Base-by-base conservation (phyloP, 35 echinoderm and acorn worm species). In the Apostichopus japonicus region DNA sequence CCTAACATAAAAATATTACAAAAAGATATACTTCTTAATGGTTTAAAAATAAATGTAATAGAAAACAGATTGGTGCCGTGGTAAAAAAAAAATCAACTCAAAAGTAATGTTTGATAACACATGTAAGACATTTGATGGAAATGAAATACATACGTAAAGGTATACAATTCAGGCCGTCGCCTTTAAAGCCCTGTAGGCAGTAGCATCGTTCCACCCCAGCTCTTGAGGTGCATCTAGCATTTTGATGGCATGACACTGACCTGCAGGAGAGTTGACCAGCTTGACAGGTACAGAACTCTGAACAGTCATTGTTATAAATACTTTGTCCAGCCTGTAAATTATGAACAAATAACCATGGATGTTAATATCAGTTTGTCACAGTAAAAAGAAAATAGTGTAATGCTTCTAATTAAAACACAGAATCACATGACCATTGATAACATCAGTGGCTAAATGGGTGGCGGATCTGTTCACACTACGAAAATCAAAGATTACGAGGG, bases 111-210 rank as follows among this genome's bases (percentile, higher is more conserved):
- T 9, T 65, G 62, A 65, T 65, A 65, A 65, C 4, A 65, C 62
- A 65, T 10, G 16, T 11, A 11, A 5, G 27, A 79, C 27, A 10
- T 24, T 10, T 24, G 10, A 24, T 23, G 23, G 10, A 5, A 10
- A 79, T 23, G 24, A 14, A 16, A 53, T 10, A 56, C 80, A n/a
- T 24, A 84, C 80, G 23, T 16, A 56, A n/a, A 14, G 80, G 80
- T 84, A 23, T 24, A 56, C 80, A 84, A 10, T 6, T 22, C 56
- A 8, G 54, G 22, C 80, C 80, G 56, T 84, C 56, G 5, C 80
- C 80, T 23, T 56, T 57, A 57, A 84, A 84, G 4, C 80, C 80
- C 8, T 55, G 15, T 8, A 19, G 54, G 80, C 80, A 84, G 80
- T 84, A 84, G 19, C 81, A 84, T 23, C n/a, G 53, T 58, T 19